A percentile compares a stretch with the other conserved stretches of the same genome.
Evolutionary conservation across 2,888 invertebrate genomes (phyloP).

Genomic region (Drepana falcataria): DNA sequence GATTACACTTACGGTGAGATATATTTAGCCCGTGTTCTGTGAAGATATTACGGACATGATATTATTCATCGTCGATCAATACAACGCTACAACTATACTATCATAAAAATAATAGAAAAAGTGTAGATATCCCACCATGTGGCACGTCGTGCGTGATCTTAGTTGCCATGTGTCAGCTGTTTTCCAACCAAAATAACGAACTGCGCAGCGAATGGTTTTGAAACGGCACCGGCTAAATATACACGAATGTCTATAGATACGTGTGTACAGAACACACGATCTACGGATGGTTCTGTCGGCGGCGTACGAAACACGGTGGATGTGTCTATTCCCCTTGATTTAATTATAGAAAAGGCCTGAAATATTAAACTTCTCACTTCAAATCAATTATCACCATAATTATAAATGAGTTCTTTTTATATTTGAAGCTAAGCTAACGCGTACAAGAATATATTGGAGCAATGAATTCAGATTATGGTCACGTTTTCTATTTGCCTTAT

Average conservation of each 20-base stretch:
- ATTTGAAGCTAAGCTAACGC: not conserved
- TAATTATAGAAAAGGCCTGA: not conserved
- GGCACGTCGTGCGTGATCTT: slow-evolving; percentile 31
- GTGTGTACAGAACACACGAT: slow-evolving; percentile 11
- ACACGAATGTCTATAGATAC: slow-evolving; percentile 12
- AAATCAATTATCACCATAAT: too few species aligned
- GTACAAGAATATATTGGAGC: not conserved
- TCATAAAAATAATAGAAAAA: slow-evolving; percentile 19
- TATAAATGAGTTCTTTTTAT: not conserved
- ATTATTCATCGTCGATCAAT: slow-evolving; percentile 4
- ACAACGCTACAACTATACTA: slow-evolving; percentile 3
- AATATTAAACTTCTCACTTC: not conserved
- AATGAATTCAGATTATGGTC: not conserved
- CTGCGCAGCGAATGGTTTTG: slow-evolving; percentile 48
- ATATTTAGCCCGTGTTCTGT: not conserved
- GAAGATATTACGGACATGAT: not conserved
- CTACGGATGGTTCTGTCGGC: slow-evolving; percentile 1
- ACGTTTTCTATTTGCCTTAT: not conserved
- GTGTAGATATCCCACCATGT: slow-evolving; percentile 27
- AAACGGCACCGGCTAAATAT: slow-evolving; percentile 32
- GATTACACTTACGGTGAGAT: not conserved
- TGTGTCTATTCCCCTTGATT: not conserved
- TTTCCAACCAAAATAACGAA: slow-evolving; percentile 51
- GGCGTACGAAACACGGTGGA: not conserved
- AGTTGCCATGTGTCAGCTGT: slow-evolving; percentile 57